A percentile compares a stretch with the other conserved stretches of the same genome.
These are phyloP conservation scores for Cryptophagus acutangulus DNA, from an alignment of 2,888 invertebrate genomes.

Conservation along the genomic window DNA sequence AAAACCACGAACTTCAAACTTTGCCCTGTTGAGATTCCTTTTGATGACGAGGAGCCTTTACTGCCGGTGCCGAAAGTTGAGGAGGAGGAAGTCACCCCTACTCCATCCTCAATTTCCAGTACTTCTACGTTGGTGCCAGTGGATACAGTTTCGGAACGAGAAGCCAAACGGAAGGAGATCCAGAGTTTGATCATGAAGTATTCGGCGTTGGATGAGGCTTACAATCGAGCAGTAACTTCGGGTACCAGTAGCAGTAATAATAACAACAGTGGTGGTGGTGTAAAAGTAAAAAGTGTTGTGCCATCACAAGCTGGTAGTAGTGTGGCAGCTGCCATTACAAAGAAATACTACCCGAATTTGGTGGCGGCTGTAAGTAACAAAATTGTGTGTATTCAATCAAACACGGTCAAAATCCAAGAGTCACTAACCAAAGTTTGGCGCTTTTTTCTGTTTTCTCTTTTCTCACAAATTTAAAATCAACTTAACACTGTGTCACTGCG, in stretches of 20 bases:
- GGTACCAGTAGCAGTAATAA: conserved; percentile 26
- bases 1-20: conserved; percentile 51
- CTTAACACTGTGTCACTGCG: too few relatives aligned
- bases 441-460: too few relatives aligned
- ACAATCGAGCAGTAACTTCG: conserved; percentile 49
- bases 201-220: conserved; percentile 70
- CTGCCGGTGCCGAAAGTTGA: too few relatives aligned
- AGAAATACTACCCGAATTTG: conserved; percentile 42
- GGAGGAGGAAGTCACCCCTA: conserved; percentile 37
- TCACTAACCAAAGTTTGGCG: too few relatives aligned
- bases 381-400: too few relatives aligned
- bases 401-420: too few relatives aligned
- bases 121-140: conserved; percentile 12
- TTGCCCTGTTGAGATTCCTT: conserved; percentile 53
- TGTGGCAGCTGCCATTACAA: conserved; percentile 39
- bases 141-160: conserved; percentile 62
- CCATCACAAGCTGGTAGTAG: conserved; percentile 26
- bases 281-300: conserved; percentile 8
- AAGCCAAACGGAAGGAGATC: conserved; percentile 77
- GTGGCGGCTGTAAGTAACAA: conserved; percentile 47
- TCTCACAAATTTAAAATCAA: too few relatives aligned
- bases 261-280: conserved; percentile 9
- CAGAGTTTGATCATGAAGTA: conserved; percentile 79
- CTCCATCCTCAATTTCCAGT: conserved; percentile 43
- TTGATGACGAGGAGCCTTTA: conserved; percentile 18